These are phyloP conservation scores for Montipora cactus DNA, from an alignment of 64 coral and sea anemone species.

Conservation along the genomic window DNA sequence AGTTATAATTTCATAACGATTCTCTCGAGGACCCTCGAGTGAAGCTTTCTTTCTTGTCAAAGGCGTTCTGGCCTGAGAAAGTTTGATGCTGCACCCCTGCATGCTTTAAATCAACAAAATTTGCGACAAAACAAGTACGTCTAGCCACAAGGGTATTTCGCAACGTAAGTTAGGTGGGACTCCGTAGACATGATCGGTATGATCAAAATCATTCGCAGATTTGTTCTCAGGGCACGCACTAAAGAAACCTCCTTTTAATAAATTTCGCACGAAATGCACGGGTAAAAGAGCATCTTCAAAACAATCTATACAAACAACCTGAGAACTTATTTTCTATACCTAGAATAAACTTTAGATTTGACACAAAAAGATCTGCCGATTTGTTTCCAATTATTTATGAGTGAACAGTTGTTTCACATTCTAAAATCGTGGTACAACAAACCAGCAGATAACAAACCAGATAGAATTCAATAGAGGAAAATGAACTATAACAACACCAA, in stretches of 20 bases:
- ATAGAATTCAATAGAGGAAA: not conserved
- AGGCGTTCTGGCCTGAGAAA: too few relatives aligned
- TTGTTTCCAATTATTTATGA: not conserved
- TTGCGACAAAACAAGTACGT: not conserved
- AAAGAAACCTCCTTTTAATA: not conserved
- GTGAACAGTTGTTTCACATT: not conserved
- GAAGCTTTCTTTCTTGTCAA: too few relatives aligned
- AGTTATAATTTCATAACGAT: not conserved
- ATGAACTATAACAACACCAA: not conserved
- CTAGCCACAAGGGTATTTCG: not conserved
- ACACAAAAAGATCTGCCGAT: not conserved
- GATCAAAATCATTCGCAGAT: not conserved
- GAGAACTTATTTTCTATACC: too few relatives aligned
- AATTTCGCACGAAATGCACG: too few relatives aligned
- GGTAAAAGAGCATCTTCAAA: too few relatives aligned
- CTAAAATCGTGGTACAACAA: not conserved
- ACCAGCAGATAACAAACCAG: too few relatives aligned
- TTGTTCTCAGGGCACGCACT: not conserved
- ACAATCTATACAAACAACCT: too few relatives aligned
- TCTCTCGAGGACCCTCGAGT: not conserved
- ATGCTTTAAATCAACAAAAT: not conserved
- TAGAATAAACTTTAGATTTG: too few relatives aligned
- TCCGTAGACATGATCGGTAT: slow-evolving; percentile 7
- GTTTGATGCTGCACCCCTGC: too few relatives aligned
- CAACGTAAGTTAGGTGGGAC: not conserved